phyloP scores from a whole-genome alignment of 2,888 invertebrate species.

The Drosophila putrida region DNA sequence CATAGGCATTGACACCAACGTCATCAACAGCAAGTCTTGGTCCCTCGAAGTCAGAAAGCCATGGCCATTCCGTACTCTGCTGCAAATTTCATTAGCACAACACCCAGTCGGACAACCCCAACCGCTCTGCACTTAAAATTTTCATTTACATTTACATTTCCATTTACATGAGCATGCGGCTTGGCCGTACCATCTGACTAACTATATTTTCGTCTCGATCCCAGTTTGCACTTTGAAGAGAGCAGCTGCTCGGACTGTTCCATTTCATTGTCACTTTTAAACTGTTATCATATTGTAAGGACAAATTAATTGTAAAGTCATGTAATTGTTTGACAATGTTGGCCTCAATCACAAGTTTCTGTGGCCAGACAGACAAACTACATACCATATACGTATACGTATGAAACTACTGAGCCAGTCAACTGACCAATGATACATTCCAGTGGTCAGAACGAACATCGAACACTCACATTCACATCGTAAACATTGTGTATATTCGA shows the following conservation, averaged over 20 bases:
- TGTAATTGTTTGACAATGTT: constrained; percentile 73
- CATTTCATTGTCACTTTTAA: constrained; percentile 51
- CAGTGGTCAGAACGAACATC: constrained; percentile 4
- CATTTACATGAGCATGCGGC: constrained; percentile 39
- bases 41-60: constrained; percentile 4
- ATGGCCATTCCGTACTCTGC: constrained; percentile 25
- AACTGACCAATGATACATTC: constrained; percentile 14
- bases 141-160: constrained; percentile 34
- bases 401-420: neutral
- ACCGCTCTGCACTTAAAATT: constrained; percentile 29
- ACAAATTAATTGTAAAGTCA: constrained; percentile 78
- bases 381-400: too few relatives aligned
- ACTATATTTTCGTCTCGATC: constrained; percentile 11
- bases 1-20: constrained; percentile 32
- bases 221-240: neutral
- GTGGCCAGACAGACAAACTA: constrained; percentile 18
- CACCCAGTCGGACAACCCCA: constrained; percentile 1
- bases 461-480: constrained; percentile 20
- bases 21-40: constrained; percentile 25
- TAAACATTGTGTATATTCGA: constrained; percentile 54
- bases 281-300: constrained; percentile 59
- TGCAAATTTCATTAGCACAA: constrained; percentile 54
- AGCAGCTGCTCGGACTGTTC: constrained; percentile 7
- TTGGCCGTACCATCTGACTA: constrained; percentile 18
- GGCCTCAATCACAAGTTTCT: constrained; percentile 32